Evolutionary conservation across 92 coral and sea anemone species (phyloP).

Genomic region (Epizoanthus ramosus): DNA sequence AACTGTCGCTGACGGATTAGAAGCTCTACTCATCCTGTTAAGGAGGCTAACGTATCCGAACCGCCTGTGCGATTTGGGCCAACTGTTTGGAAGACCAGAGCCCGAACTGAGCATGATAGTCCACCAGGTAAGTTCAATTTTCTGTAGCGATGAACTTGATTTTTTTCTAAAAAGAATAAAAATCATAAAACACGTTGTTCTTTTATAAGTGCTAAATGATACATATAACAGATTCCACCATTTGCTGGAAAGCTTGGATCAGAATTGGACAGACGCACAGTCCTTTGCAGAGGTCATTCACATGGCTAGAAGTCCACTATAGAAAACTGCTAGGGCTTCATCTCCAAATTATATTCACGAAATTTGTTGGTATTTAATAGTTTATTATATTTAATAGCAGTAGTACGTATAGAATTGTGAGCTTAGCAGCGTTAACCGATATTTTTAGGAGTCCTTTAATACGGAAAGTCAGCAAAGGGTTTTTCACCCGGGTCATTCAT

Average conservation of each 20-base stretch:
- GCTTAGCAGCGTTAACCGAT: no score
- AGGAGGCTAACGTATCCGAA: conserved; percentile 66
- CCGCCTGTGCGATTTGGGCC: conserved; percentile 64
- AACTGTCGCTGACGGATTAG: conserved; percentile 72
- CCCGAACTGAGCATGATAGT: conserved; percentile 74
- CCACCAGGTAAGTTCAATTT: conserved; percentile 62
- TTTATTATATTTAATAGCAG: no score
- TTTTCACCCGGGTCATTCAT: no score
- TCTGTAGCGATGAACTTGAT: no score
- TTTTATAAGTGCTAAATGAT: conserved; percentile 65
- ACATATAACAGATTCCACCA: conserved; percentile 60
- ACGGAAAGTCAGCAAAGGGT: no score
- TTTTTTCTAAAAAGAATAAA: no score
- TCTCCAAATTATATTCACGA: conserved; percentile 64
- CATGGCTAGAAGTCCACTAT: conserved; percentile 51
- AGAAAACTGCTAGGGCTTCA: conserved; percentile 68
- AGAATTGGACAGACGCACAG: conserved; percentile 58
- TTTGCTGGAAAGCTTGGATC: conserved; percentile 55
- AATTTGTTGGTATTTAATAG: no score
- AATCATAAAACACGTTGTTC: no score
- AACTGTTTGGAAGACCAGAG: conserved; percentile 67
- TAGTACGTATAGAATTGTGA: no score
- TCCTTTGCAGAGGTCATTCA: conserved; percentile 72
- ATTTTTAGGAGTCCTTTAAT: no score
- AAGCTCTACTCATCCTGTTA: conserved; percentile 59